Conservation (phyloP, 2,797 vertebrate genomes). For the Enteromius thamalakanensis region DNA sequence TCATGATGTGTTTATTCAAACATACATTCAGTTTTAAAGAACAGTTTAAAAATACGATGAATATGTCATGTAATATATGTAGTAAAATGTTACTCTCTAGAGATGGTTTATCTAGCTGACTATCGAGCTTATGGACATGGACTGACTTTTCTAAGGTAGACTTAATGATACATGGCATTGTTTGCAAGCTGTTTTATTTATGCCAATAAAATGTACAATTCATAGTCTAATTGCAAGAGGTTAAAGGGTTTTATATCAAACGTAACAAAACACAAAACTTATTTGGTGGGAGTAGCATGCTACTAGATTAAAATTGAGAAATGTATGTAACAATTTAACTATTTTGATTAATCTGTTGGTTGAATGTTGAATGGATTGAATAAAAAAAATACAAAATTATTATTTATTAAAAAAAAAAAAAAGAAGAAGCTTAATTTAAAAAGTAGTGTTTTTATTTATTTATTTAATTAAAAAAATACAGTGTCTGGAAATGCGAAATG, state of each 20-base stretch:
- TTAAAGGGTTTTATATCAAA: background rate
- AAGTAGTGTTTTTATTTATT: background rate
- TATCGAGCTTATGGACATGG: background rate
- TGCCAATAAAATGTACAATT: background rate
- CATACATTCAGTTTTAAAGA: background rate
- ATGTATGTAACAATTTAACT: background rate
- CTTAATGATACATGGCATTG: background rate
- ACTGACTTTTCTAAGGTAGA: background rate
- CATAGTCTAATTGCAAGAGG: background rate
- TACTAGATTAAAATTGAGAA: background rate
- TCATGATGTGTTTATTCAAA: background rate
- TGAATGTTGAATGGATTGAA: background rate
- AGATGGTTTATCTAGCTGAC: background rate
- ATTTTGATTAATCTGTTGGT: background rate
- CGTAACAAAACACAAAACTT: background rate
- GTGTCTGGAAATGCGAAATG: background rate
- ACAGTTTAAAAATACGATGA: background rate
- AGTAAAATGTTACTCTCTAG: background rate
- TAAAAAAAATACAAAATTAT: background rate
- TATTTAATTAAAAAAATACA: too few relatives aligned
- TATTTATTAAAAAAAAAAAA: background rate
- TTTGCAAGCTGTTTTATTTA: background rate
- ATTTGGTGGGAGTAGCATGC: background rate
- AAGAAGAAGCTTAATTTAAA: background rate
- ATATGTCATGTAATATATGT: background rate